Evolutionary conservation across 2,888 invertebrate genomes (phyloP), one percentile per base, ranked within the genome.

Genomic region (Ichneumon xanthorius): DNA sequence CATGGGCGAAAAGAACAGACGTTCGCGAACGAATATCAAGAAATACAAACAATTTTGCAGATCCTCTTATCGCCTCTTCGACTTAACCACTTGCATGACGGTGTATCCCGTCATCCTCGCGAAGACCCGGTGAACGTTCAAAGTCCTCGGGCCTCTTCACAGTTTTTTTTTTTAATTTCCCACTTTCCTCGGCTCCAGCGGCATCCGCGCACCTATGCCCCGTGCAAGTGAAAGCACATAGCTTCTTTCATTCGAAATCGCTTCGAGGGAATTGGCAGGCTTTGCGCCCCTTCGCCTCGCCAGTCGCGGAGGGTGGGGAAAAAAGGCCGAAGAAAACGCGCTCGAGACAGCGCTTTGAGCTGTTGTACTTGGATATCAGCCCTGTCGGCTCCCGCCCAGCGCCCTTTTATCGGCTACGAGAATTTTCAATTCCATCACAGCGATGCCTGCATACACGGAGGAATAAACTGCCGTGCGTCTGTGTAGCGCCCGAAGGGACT

Each of bases 21-120:
- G 68, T 70, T 40, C 65, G 40, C 55, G 76, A 82, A 81, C 82
- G 86, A 88, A 88, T 88, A 88, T 88, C 87, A 86, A 79, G 82
- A 87, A 82, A 88, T 86, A 87, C 84, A 86, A 87, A 87, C 86
- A 87, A 88, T 88, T 88, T 85, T 70, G 45, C 37, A 58, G 67
- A 88, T 88, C 87, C 87, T 76, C 77, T 88, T 86, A 80, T 85
- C 81, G 80, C 22, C 67, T 63, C 68, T 79, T 86, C 58, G 77
- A 86, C 79, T 82, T 78, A 77, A 73, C 58, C 61, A n/a, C 30
- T 73, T 82, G 30, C 37, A 3, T 14, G 37, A 19, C 40, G 19
- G 40, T 16, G 45, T 19, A 16, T 6, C 73, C 19, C 45, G 61
- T 33, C 67, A 48, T 45, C 48, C 45, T 19, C 50, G 26, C 33